Percentiles rank a stretch among this genome's conserved stretches.
phyloP scores from a whole-genome alignment of 2,113 vertebrate species.

The Agapornis roseicollis region DNA sequence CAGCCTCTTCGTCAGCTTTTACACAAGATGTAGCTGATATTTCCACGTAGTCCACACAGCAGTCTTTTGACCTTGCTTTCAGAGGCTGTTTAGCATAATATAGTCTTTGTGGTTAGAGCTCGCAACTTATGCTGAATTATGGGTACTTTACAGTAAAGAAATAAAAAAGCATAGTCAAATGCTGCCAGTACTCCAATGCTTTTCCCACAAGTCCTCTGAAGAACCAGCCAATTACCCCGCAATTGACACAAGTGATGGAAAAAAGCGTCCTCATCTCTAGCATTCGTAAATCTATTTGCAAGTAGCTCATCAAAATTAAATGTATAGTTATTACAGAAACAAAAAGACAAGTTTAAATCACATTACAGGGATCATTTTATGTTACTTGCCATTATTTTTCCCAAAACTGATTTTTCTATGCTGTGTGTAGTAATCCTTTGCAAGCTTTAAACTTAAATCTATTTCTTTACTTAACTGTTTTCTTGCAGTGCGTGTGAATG shows the following conservation, averaged over 20 bases:
- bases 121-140: slow-evolving; percentile 1
- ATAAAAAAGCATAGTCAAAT: slow-evolving; percentile 16
- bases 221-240: slow-evolving; percentile 49
- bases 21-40: neutral
- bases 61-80: slow-evolving; percentile 24
- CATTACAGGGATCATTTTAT: slow-evolving; percentile 34
- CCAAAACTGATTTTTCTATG: neutral
- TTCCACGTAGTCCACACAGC: neutral
- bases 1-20: neutral
- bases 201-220: slow-evolving; percentile 46
- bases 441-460: slow-evolving; percentile 24
- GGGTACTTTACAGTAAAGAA: slow-evolving; percentile 11
- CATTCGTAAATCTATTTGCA: neutral
- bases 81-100: slow-evolving; percentile 16
- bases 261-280: slow-evolving; percentile 14
- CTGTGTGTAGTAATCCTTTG: neutral
- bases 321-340: slow-evolving; percentile 26
- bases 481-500: neutral
- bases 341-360: slow-evolving; percentile 47
- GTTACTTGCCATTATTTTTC: slow-evolving; percentile 34
- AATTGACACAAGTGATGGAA: slow-evolving; percentile 48
- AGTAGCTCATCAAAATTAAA: slow-evolving; percentile 52
- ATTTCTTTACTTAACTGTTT: slow-evolving; percentile 27
- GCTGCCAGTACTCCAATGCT: neutral
- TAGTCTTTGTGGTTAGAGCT: neutral